Evolutionary conservation across 1,140 invertebrate species (phyloP).

Genomic region (Episyrphus balteatus): DNA sequence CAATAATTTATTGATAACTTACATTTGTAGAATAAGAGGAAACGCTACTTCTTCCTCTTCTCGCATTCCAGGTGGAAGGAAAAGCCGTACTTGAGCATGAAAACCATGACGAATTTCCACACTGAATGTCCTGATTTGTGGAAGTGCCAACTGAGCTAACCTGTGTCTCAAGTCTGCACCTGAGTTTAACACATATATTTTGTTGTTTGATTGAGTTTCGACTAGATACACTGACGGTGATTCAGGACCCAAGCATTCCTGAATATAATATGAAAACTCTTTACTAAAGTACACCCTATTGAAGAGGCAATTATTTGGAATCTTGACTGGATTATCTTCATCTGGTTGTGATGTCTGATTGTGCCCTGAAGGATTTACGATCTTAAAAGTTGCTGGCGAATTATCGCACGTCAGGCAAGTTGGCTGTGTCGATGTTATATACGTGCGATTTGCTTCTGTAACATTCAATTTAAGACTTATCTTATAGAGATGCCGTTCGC

Average conservation of each 20-base stretch:
- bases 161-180: conserved; percentile 40
- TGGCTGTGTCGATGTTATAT: conserved; percentile 30
- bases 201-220: conserved; percentile 42
- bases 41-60: conserved; percentile 72
- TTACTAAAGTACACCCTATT: conserved; percentile 53
- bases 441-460: conserved; percentile 31
- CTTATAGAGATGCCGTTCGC: conserved; percentile 62
- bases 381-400: conserved; percentile 20
- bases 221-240: conserved; percentile 52
- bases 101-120: conserved; percentile 43
- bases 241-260: conserved; percentile 62
- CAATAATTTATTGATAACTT: conserved; percentile 37
- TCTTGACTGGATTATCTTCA: conserved; percentile 1
- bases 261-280: conserved; percentile 47
- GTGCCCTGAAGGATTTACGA: conserved; percentile 15
- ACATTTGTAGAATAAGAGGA: conserved; percentile 70
- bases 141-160: conserved; percentile 42
- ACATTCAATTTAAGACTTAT: conserved; percentile 40
- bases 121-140: conserved; percentile 47
- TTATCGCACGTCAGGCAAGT: conserved; percentile 35
- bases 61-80: conserved; percentile 62
- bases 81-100: conserved; percentile 49
- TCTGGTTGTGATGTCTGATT: conserved; percentile 12
- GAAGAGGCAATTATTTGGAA: conserved; percentile 49
- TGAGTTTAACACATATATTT: conserved; percentile 45